phyloP scores from a whole-genome alignment of 2,888 invertebrate genomes.

The Ochropleura plecta region DNA sequence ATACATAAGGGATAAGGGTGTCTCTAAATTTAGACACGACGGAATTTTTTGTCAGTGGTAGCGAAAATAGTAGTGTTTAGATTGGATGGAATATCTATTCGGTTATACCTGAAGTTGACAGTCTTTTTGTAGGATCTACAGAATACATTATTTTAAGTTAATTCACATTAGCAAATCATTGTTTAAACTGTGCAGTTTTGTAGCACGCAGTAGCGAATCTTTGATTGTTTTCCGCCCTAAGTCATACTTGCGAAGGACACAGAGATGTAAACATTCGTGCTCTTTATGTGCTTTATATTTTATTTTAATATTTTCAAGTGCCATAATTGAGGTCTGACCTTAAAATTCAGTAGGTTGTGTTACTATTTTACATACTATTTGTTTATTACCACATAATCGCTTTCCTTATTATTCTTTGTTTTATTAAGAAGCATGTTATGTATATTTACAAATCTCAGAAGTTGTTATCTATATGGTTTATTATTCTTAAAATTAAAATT shows the following conservation, averaged over 20 bases:
- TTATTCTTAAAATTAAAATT: background rate
- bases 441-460: slow-evolving; percentile 22
- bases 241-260: slow-evolving; percentile 14
- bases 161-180: slow-evolving; percentile 20
- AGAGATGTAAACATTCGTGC: background rate
- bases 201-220: slow-evolving; percentile 29
- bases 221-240: slow-evolving; percentile 12
- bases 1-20: slow-evolving; percentile 17
- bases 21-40: background rate
- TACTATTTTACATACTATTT: background rate
- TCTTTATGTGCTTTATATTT: background rate
- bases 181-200: slow-evolving; percentile 1
- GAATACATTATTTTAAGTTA: background rate
- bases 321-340: background rate
- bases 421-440: background rate
- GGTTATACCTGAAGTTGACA: background rate
- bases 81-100: background rate
- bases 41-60: background rate
- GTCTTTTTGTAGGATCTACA: background rate
- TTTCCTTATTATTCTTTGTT: slow-evolving; percentile 48
- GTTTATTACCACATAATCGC: background rate
- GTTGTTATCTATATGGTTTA: slow-evolving; percentile 20
- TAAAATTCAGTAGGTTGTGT: background rate
- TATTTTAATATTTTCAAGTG: background rate
- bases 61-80: background rate